A percentile compares a stretch with the other conserved stretches of the same genome.
Evolutionary conservation across 2,797 vertebrate genomes (phyloP).

Genomic region (Bovichtus diacanthus): DNA sequence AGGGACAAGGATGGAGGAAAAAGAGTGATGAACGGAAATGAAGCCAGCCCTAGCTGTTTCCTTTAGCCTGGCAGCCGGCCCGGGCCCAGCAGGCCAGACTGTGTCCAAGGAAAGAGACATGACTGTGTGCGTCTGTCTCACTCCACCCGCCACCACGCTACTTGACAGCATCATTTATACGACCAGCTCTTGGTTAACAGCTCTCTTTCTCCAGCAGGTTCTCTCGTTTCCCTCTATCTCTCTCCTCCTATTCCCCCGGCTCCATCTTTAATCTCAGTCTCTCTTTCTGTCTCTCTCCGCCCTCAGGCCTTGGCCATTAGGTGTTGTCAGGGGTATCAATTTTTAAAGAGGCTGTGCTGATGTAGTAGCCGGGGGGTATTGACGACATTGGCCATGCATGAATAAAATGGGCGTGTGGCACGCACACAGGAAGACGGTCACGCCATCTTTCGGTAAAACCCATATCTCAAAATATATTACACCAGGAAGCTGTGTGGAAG

Average conservation of each 20-base stretch:
- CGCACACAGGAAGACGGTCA: slow-evolving; percentile 19
- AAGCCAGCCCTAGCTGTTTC: slow-evolving; percentile 29
- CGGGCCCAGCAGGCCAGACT: slow-evolving; percentile 45
- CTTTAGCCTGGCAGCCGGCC: slow-evolving; percentile 49
- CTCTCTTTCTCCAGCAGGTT: not conserved
- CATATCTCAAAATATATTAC: slow-evolving; percentile 1
- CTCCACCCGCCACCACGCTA: slow-evolving; percentile 14
- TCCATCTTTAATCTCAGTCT: slow-evolving; percentile 47
- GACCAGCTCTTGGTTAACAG: not conserved
- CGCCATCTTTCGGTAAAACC: slow-evolving; percentile 1
- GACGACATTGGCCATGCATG: slow-evolving; percentile 39
- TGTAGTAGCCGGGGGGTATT: slow-evolving; percentile 29
- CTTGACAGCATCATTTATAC: slow-evolving; percentile 59
- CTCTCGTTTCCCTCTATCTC: not conserved
- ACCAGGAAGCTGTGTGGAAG: slow-evolving; percentile 28
- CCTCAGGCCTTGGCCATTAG: slow-evolving; percentile 66
- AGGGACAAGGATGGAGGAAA: slow-evolving; percentile 4
- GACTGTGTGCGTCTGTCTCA: slow-evolving; percentile 27
- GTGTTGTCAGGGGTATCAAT: slow-evolving; percentile 69
- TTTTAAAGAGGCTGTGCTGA: slow-evolving; percentile 66
- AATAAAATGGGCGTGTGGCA: slow-evolving; percentile 48
- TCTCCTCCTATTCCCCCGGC: slow-evolving; percentile 2
- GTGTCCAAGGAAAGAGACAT: slow-evolving; percentile 37
- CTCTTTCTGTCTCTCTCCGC: slow-evolving; percentile 36
- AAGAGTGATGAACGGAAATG: slow-evolving; percentile 31